Base-by-base conservation (phyloP, 2,113 vertebrate genomes). In the Dendrocopos noguchii region DNA sequence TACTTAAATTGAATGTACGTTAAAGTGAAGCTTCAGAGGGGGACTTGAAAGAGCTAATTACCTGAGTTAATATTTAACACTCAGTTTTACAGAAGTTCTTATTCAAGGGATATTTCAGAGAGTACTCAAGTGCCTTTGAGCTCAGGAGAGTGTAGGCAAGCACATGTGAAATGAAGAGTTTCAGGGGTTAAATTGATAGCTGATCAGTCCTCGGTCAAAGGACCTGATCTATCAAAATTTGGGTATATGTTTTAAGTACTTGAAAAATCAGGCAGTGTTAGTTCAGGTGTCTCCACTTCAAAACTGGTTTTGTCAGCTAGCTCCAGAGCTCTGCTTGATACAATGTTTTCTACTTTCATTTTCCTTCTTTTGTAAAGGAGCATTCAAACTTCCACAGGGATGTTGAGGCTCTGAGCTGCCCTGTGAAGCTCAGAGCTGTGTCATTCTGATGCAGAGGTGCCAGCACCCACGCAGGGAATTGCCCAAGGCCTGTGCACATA, bases 11-110 rank as follows among this genome's bases (percentile, higher is more conserved):
- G 68, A 76, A 57, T 34, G 10, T 7, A 6, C 5, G 1, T 65
- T 55, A 72, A 91, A 21, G 39, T 10, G 70, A 78, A 50, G 36
- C 10, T 71, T 68, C 44, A 57, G 68, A 73, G 70, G n/a, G 1
- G 10, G 33, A 52, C 80, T 84, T 60, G 36, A 91, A 84, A 94
- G 63, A 68, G 28, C 33, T 29, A 27, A 42, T 31, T 39, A 10
- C 59, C n/a, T 9, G 44, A 87, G 81, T 93, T 95, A 92, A 90
- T 93, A 42, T 84, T 88, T 92, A 93, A 92, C 79, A 11, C 14
- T 3, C 20, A 50, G 46, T 56, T 91, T 50, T 74, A 53, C 57
- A 85, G 36, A 64, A 53, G 36, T 47, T 74, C 24, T 39, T 63
- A 42, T 20, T 71, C 47, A 42, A 34, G 24, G 31, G 75, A 46